These are phyloP conservation scores for Phaethornis superciliosus DNA, from an alignment of 2,113 vertebrate species.

Conservation along the genomic window DNA sequence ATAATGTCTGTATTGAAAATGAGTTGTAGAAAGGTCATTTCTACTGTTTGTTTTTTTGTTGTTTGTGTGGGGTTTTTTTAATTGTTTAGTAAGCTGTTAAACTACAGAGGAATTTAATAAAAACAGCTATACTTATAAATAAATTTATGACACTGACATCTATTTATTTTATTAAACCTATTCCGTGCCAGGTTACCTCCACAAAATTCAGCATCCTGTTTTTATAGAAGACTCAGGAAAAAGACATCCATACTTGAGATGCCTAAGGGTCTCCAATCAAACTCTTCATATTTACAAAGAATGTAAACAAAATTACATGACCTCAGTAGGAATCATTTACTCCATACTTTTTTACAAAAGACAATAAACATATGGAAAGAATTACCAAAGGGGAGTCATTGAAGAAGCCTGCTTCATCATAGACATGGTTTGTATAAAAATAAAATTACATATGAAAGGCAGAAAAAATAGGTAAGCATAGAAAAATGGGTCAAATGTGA, in stretches of 20 bases:
- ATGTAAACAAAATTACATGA: conserved; percentile 71
- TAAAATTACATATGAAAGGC: background rate
- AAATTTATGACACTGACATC: background rate
- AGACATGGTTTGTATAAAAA: background rate
- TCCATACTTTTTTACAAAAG: conserved; percentile 54
- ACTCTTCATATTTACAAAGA: conserved; percentile 62
- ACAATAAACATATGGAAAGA: conserved; percentile 66
- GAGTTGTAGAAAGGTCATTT: background rate
- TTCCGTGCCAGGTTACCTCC: conserved; percentile 17
- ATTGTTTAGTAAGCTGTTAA: background rate
- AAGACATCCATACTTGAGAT: conserved; percentile 59
- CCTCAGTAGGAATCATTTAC: conserved; percentile 55
- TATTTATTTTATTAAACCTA: conserved; percentile 31
- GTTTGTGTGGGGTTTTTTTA: background rate
- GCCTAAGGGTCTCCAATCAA: conserved; percentile 53
- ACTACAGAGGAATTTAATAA: background rate
- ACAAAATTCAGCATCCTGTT: conserved; percentile 43
- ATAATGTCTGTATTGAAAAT: background rate
- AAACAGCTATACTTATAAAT: background rate
- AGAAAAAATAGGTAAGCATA: conserved; percentile 12
- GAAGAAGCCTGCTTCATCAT: background rate
- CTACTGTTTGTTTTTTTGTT: background rate
- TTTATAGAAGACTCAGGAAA: conserved; percentile 35
- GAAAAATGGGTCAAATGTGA: background rate
- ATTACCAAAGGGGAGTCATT: conserved; percentile 52